Percentiles rank a stretch among this genome's conserved stretches.
Evolutionary conservation across 2,797 vertebrate genomes (phyloP).

Genomic region (Cuniculus paca): DNA sequence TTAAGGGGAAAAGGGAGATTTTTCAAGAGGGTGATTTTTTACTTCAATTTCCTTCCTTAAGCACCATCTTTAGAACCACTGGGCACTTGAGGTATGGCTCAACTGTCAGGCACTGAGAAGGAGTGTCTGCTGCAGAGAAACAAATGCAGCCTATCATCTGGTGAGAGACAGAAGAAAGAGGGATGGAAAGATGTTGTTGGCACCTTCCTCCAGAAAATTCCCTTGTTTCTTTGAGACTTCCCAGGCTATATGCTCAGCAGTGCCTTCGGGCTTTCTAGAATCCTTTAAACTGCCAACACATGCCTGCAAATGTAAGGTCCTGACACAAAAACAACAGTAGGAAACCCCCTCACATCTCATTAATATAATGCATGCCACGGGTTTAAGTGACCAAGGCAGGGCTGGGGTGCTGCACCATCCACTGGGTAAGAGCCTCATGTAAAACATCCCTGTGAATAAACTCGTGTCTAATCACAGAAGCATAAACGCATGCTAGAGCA

Average conservation of each 20-base stretch:
- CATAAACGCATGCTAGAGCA: neutral
- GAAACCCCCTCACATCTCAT: neutral
- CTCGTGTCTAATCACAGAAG: neutral
- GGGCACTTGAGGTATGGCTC: neutral
- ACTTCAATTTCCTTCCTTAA: neutral
- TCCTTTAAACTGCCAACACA: neutral
- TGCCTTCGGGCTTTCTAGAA: neutral
- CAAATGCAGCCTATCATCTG: fast-evolving
- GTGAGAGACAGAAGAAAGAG: neutral
- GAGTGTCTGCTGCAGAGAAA: neutral
- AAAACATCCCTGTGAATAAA: neutral
- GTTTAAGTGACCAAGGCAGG: neutral
- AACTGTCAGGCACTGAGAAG: neutral
- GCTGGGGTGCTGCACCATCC: neutral
- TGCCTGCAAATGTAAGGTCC: neutral
- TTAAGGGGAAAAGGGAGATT: neutral
- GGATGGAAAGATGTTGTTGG: fast-evolving
- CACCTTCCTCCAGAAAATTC: neutral
- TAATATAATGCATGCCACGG: too few relatives aligned
- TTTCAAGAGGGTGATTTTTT: neutral
- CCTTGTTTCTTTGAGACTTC: neutral
- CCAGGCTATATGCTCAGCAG: too few relatives aligned
- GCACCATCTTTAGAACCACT: neutral
- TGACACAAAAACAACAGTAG: neutral
- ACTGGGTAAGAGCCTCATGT: neutral